These are phyloP conservation scores for Dicycla oo DNA, from an alignment of 2,888 invertebrate genomes.

Conservation along the genomic window DNA sequence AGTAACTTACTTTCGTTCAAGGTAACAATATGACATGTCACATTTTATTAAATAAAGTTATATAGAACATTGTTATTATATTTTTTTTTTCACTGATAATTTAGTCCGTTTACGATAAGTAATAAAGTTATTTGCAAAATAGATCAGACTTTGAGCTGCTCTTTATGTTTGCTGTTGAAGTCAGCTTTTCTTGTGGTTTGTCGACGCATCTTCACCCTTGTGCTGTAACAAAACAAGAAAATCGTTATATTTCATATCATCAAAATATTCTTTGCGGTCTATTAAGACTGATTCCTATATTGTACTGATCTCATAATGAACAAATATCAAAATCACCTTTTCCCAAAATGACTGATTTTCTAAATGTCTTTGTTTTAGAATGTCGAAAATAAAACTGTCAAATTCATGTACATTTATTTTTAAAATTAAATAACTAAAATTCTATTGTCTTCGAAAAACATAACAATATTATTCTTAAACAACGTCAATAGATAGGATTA, in stretches of 20 bases:
- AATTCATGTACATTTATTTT: no score
- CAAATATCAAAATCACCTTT: no score
- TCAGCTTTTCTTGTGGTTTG: slow-evolving; percentile 1
- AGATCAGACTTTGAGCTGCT: slow-evolving; percentile 29
- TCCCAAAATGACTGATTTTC: no score
- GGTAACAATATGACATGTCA: not conserved
- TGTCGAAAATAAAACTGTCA: no score
- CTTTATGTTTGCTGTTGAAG: not conserved
- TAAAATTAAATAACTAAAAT: no score
- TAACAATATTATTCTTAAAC: no score
- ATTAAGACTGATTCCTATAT: no score
- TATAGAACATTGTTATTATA: slow-evolving; percentile 1
- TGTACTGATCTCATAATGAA: no score
- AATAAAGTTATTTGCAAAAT: slow-evolving; percentile 7
- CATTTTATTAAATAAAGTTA: not conserved
- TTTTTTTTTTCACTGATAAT: not conserved
- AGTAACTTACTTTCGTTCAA: not conserved
- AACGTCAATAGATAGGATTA: no score
- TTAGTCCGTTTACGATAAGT: not conserved
- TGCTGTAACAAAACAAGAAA: slow-evolving; percentile 14
- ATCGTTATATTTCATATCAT: not conserved
- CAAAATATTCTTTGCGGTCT: no score
- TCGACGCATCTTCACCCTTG: not conserved
- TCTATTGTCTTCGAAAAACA: no score
- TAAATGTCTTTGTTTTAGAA: no score